phyloP scores from a whole-genome alignment of 2,113 vertebrate genomes.

The Jaculus jaculus region DNA sequence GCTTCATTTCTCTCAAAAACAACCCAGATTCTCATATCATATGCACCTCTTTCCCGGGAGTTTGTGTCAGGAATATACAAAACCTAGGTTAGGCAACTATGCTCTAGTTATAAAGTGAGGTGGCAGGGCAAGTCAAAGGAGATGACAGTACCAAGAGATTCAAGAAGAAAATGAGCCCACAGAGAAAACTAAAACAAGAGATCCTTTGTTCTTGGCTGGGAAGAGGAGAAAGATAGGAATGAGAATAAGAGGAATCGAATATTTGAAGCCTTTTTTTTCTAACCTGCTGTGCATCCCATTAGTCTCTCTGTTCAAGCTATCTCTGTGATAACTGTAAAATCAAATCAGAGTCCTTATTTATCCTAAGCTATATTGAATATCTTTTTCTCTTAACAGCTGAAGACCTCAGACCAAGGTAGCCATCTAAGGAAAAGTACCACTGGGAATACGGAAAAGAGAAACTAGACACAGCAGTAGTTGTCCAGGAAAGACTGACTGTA shows the following conservation, averaged over 20 bases:
- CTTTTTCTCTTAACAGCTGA: background rate
- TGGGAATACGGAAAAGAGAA: background rate
- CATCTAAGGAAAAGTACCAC: background rate
- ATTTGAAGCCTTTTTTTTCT: background rate
- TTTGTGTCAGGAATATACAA: background rate
- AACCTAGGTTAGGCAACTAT: background rate
- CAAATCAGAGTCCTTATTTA: background rate
- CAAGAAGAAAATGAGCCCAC: rapidly evolving
- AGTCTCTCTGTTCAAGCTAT: background rate
- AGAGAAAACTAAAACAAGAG: background rate
- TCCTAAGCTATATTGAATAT: background rate
- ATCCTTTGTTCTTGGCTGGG: background rate
- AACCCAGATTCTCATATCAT: too few relatives aligned
- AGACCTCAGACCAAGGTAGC: background rate
- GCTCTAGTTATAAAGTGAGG: rapidly evolving
- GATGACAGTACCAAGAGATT: background rate
- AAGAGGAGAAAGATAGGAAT: background rate
- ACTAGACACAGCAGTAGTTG: background rate
- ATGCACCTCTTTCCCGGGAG: background rate
- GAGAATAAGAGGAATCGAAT: background rate
- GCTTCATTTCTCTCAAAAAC: too few relatives aligned
- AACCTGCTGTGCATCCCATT: background rate
- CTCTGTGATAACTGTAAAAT: background rate
- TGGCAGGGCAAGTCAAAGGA: rapidly evolving
- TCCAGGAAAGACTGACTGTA: background rate